These are phyloP conservation scores for Aricia agestis DNA, from an alignment of 1,140 invertebrate genomes.

Conservation along the genomic window DNA sequence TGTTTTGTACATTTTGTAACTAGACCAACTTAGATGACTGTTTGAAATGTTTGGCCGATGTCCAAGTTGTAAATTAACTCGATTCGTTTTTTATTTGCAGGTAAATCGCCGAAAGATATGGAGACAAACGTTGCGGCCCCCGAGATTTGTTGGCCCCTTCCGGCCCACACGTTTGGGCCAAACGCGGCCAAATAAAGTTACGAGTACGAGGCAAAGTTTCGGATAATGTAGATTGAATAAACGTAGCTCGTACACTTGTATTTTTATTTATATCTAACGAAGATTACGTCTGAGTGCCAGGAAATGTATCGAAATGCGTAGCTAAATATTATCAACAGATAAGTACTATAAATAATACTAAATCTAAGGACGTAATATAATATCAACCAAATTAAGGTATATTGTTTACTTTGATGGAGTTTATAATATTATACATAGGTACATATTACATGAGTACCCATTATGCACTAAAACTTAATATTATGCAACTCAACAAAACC, in stretches of 20 bases:
- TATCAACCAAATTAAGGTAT: too few relatives aligned
- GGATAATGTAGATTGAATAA: constrained; percentile 2
- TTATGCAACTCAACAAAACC: too few relatives aligned
- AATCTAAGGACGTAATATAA: too few relatives aligned
- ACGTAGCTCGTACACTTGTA: not conserved
- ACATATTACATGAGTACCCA: too few relatives aligned
- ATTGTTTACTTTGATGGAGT: too few relatives aligned
- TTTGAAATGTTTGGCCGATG: constrained; percentile 66
- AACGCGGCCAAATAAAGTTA: not conserved
- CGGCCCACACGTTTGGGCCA: constrained; percentile 24
- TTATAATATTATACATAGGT: too few relatives aligned
- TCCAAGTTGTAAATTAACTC: constrained; percentile 71
- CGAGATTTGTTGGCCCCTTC: constrained; percentile 38
- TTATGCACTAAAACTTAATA: too few relatives aligned
- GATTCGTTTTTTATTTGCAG: constrained; percentile 71
- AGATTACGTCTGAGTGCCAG: not conserved
- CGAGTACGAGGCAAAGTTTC: not conserved
- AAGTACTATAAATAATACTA: too few relatives aligned
- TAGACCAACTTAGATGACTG: constrained; percentile 66
- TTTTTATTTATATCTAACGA: not conserved
- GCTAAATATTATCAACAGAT: not conserved
- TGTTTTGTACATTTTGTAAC: constrained; percentile 65
- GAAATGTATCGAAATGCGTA: not conserved
- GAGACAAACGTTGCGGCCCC: constrained; percentile 35
- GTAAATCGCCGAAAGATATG: constrained; percentile 69